Conservation (phyloP, 2,888 invertebrate species). For the Conchocele bisecta region DNA sequence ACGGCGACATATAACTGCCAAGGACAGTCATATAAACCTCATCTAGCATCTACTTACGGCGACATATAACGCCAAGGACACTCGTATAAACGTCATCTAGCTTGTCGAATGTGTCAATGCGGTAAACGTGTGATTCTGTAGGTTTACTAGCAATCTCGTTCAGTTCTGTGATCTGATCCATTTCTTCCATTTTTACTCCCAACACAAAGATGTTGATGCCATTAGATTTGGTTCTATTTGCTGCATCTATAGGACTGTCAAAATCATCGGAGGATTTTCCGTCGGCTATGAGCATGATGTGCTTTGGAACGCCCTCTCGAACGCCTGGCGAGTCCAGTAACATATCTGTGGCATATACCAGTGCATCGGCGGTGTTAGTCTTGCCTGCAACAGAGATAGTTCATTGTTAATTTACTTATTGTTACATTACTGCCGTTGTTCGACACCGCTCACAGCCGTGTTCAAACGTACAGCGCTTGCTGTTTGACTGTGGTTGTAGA, state of each 20-base stretch:
- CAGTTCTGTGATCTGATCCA: slow-evolving; percentile 10
- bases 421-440: too few relatives aligned
- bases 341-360: slow-evolving; percentile 12
- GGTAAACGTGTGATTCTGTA: slow-evolving; percentile 13
- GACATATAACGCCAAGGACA: slow-evolving; percentile 35
- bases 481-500: too few relatives aligned
- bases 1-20: too few relatives aligned
- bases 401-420: too few relatives aligned
- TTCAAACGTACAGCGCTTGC: too few relatives aligned
- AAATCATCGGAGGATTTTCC: slow-evolving; percentile 30
- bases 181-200: slow-evolving; percentile 23
- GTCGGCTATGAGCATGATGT: slow-evolving; percentile 37
- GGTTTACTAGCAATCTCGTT: slow-evolving; percentile 32
- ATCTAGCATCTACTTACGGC: slow-evolving; percentile 46
- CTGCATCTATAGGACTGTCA: background rate
- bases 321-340: slow-evolving; percentile 10
- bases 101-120: slow-evolving; percentile 22
- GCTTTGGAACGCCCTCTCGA: slow-evolving; percentile 19
- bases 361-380: slow-evolving; percentile 47
- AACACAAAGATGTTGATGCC: slow-evolving; percentile 30
- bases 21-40: too few relatives aligned
- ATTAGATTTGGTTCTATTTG: background rate
- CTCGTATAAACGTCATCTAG: slow-evolving; percentile 31
- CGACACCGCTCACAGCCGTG: too few relatives aligned
- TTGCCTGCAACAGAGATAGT: slow-evolving; percentile 7